Base-by-base conservation (phyloP, 2,797 vertebrate species). In the Borostomias antarcticus region DNA sequence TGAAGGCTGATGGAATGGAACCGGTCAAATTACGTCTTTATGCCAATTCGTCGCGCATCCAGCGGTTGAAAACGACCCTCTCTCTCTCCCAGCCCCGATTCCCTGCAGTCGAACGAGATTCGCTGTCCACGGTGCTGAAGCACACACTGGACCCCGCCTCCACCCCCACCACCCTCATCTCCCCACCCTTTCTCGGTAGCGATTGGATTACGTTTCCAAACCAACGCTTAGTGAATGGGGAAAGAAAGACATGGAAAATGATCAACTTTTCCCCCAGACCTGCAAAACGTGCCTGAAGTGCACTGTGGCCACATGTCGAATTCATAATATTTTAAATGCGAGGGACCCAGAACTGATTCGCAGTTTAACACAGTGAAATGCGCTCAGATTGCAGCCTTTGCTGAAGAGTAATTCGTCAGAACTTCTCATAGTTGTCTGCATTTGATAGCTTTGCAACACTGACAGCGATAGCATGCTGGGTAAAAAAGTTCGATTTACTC, bases 71-170 rank as follows among this genome's bases (percentile, higher is more conserved):
- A 45, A 30, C 37, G 57, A 69, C 32, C 58, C 48, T 68, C 50
- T 54, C 57, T 58, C 59, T 54, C 57, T 58, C 59, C 45, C 29
- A 54, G 69, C 65, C 63, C 65, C 59, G 68, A 76, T 67, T 84
- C 63, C 72, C 74, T 64, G 86, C 80, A 87, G 86, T 78, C 73
- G 75, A 64, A 72, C 74, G 66, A 74, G 78, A 72, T 78, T 70
- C 79, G 82, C 85, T 90, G 86, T 85, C 89, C 87, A 80, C 66
- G 87, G 88, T 91, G 79, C 86, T 91, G 89, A 73, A 29, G 62
- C 37, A 57, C 62, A 30, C 33, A 35, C 54, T 33, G 17, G 17
- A 28, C 76, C 40, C 72, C 68, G 69, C 64, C 67, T 72, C 63
- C 62, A 35, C 25, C 59, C 10, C 35, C 57, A 65, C 35, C 51